A percentile compares a stretch with the other conserved stretches of the same genome.
Evolutionary conservation across 1,140 invertebrate genomes (phyloP).

Genomic region (Gryon sp.): DNA sequence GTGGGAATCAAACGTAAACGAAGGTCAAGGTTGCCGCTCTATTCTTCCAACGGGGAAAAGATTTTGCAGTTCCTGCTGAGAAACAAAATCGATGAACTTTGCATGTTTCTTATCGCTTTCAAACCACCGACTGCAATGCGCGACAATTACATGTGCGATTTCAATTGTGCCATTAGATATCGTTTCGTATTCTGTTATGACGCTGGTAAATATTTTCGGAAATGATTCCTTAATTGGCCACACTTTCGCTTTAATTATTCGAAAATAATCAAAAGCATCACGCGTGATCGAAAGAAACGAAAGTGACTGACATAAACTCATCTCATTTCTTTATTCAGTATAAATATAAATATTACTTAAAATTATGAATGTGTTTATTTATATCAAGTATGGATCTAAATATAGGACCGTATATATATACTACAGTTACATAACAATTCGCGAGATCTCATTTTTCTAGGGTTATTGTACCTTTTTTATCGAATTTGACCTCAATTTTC

Average conservation of each 20-base stretch:
- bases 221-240: slow-evolving; percentile 15
- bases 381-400: no score
- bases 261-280: no score
- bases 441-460: no score
- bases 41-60: slow-evolving; percentile 62
- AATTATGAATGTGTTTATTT: no score
- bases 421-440: no score
- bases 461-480: no score
- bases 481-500: slow-evolving; percentile 15
- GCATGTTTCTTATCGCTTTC: slow-evolving; percentile 63
- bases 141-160: slow-evolving; percentile 52
- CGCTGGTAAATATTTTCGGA: slow-evolving; percentile 16
- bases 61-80: slow-evolving; percentile 60
- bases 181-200: slow-evolving; percentile 34
- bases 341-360: no score
- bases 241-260: no score
- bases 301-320: no score
- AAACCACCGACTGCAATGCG: slow-evolving; percentile 48
- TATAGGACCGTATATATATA: no score
- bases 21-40: slow-evolving; percentile 71
- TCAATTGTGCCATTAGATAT: slow-evolving; percentile 36
- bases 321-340: no score
- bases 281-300: no score
- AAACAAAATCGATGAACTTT: slow-evolving; percentile 73
- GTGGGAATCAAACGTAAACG: slow-evolving; percentile 53